Percentiles rank a stretch among this genome's conserved stretches.
These are phyloP conservation scores for Cantharis lateralis DNA, from an alignment of 2,888 invertebrate genomes.

Conservation along the genomic window DNA sequence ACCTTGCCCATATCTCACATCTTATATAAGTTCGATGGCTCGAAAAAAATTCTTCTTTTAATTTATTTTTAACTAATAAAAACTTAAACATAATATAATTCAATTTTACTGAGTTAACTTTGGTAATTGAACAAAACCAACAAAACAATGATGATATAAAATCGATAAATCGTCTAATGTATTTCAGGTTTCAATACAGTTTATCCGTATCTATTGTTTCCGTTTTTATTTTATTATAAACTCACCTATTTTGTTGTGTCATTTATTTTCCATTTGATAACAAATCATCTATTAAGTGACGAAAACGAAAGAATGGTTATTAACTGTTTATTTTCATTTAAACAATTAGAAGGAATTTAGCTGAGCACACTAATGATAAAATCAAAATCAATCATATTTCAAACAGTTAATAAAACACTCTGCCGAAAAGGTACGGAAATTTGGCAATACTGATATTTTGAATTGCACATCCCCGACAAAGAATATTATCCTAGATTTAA, in stretches of 20 bases:
- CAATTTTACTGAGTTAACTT: neutral
- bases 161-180: neutral
- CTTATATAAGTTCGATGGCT: neutral
- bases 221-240: neutral
- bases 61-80: neutral
- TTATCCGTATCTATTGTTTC: neutral
- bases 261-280: neutral
- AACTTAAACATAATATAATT: neutral
- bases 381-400: neutral
- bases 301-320: neutral
- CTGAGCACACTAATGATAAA: neutral
- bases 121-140: neutral
- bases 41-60: neutral
- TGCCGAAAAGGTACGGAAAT: too few species aligned
- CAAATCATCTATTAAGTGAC: neutral
- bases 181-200: neutral
- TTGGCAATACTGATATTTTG: too few species aligned
- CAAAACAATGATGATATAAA: neutral
- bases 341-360: neutral
- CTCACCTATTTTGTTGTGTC: neutral
- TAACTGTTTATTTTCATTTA: neutral
- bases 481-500: too few species aligned
- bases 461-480: too few species aligned
- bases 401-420: too few species aligned
- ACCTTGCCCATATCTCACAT: conserved; percentile 14